Evolutionary conservation across 2,797 vertebrate species (phyloP).

Genomic region (Calcarius lapponicus): DNA sequence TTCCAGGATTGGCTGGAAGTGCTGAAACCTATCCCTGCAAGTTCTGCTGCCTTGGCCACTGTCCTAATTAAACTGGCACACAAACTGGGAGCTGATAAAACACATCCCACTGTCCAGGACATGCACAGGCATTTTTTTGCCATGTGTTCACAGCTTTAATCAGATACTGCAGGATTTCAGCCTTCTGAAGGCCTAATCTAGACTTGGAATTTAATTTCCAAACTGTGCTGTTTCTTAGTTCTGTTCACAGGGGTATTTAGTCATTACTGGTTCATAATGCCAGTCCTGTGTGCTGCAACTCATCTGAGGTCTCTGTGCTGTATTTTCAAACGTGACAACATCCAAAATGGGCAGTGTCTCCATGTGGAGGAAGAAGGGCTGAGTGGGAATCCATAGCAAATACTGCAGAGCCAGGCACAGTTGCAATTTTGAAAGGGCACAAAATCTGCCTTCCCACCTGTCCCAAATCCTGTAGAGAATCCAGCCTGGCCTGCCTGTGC

Average conservation of each 20-base stretch:
- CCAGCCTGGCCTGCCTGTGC: not conserved
- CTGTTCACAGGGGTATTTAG: not conserved
- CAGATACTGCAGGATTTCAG: not conserved
- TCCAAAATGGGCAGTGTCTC: not conserved
- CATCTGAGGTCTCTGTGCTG: not conserved
- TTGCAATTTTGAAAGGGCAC: not conserved
- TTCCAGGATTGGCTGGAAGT: not conserved
- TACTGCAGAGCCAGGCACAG: not conserved
- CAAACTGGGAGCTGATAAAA: not conserved
- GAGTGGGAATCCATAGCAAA: not conserved
- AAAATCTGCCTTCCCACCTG: not conserved
- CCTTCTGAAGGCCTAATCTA: not conserved
- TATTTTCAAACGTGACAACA: slow-evolving; percentile 7
- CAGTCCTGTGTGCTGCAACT: not conserved
- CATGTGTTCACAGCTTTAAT: not conserved
- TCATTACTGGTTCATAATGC: not conserved
- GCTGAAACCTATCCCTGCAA: not conserved
- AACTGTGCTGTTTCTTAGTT: not conserved
- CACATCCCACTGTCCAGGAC: not conserved
- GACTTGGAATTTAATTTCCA: not conserved
- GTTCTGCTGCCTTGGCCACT: slow-evolving; percentile 31
- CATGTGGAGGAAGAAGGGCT: not conserved
- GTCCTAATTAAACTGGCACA: slow-evolving; percentile 33
- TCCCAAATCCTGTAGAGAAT: not conserved
- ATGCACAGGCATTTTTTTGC: not conserved